These are phyloP conservation scores for Phrynosoma platyrhinos DNA, from an alignment of 2,113 vertebrate species.

Conservation along the genomic window DNA sequence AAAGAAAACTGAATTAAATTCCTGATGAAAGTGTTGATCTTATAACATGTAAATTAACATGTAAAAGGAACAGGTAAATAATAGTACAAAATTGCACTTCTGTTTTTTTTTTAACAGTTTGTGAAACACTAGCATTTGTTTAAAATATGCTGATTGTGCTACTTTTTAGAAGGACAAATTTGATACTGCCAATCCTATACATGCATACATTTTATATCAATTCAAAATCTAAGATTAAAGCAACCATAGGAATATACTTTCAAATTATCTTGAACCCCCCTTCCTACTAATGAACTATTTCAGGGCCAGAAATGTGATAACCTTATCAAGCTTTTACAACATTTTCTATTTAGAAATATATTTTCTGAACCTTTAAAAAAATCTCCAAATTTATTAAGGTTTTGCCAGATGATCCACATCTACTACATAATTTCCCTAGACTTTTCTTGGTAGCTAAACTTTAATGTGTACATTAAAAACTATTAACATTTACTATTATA, in stretches of 20 bases:
- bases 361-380: constrained; percentile 10
- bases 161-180: constrained; percentile 37
- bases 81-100: constrained; percentile 38
- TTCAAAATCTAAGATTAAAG: constrained; percentile 45
- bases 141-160: constrained; percentile 31
- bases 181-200: not conserved
- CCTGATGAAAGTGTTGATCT: constrained; percentile 71
- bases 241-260: not conserved
- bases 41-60: constrained; percentile 64
- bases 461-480: constrained; percentile 1
- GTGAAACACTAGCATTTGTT: constrained; percentile 47
- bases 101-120: constrained; percentile 36
- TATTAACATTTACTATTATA: constrained; percentile 8
- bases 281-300: not conserved
- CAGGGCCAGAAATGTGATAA: not conserved
- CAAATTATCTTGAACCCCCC: too few relatives aligned
- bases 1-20: constrained; percentile 67
- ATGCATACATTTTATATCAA: constrained; percentile 33
- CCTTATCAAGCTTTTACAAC: not conserved
- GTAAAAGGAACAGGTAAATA: constrained; percentile 51
- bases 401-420: not conserved
- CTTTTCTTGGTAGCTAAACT: not conserved
- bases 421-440: not conserved
- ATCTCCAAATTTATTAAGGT: not conserved
- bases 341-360: not conserved